Evolutionary conservation across 37 sponge, comb jelly and placozoan species (phyloP).

Genomic region (Aphrocallistes beatrix): DNA sequence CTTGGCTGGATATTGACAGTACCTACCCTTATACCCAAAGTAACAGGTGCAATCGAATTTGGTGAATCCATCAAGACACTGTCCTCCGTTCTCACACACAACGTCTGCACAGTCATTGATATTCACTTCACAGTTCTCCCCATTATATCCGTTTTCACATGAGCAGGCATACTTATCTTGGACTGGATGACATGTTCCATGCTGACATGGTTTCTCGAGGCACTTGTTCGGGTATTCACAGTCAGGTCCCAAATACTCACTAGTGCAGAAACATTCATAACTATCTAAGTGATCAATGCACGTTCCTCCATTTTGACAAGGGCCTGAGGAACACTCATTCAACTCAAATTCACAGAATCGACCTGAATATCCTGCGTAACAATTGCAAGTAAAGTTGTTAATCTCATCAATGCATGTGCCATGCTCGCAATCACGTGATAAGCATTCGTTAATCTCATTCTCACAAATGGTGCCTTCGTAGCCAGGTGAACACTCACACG

Average conservation of each 20-base stretch:
- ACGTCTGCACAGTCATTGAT: constrained; percentile 23
- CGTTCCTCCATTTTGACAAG: constrained; percentile 25
- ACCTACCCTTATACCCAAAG: constrained; percentile 5
- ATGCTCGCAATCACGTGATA: neutral
- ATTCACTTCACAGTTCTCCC: constrained; percentile 2
- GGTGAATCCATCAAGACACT: constrained; percentile 18
- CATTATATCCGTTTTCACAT: constrained; percentile 24
- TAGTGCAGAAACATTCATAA: constrained; percentile 15
- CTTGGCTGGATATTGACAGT: neutral
- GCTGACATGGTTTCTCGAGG: constrained; percentile 11
- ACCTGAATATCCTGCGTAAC: neutral
- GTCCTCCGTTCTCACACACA: constrained; percentile 19
- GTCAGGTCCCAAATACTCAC: neutral
- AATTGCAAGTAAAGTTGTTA: neutral
- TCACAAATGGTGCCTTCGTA: neutral
- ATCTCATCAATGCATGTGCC: neutral
- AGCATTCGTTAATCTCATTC: neutral
- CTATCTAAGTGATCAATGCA: constrained; percentile 26
- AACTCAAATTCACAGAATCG: constrained; percentile 1
- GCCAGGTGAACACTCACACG: neutral
- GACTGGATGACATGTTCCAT: constrained; percentile 20
- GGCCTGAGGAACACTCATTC: neutral
- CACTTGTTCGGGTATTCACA: constrained; percentile 23
- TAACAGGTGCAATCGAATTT: constrained; percentile 15
- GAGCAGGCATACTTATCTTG: neutral